Base-by-base conservation (phyloP, 2,797 vertebrate genomes). In the Macropus fuliginosus region DNA sequence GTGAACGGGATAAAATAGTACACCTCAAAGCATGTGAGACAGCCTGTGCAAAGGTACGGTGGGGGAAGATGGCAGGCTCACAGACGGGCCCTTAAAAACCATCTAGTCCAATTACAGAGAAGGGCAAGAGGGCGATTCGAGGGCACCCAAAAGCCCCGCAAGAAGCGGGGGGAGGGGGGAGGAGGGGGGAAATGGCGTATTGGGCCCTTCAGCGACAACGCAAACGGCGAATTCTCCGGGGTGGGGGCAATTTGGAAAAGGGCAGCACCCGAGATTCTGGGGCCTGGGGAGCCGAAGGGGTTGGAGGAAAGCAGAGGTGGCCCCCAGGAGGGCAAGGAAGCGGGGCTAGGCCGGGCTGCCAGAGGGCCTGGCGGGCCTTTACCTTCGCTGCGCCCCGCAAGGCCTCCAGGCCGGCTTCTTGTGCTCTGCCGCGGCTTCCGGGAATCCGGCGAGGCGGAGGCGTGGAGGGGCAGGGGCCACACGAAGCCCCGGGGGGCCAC, bases 131-230 rank as follows among this genome's bases (percentile, higher is more conserved):
- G 5, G 12, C 16, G 62, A 40, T 40, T 18, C 34, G 0, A 40
- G 34, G 14, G 5, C 62, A 16, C 29, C 2, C 57, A 59, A 59
- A 59, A 59, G 28, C 27, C 14, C 66, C 13, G 66, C 66, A 6
- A 40, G n/a, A 6, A n/a, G 34, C 5, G 0, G n/a, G 14, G 5
- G 31, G 4, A 16, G 1, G n/a, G 13, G 4, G 59, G 5, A 18
- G 59, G 12, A 5, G 27, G 59, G 1, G 31, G 13, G 4, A 34
- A 5, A 18, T n/a, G 62, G 34, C 13, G 62, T n/a, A 34, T 14
- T 0, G 66, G 59, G 66, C 16, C 66, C 66, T 74, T 8, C 66
- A 21, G 46, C 2, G 3, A 24, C n/a, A 81, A 81, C 40, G 66
- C n/a, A 46, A 81, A 81, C 3, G 66, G 66, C 66, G n/a, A 81